Conservation (phyloP, 2,113 vertebrate genomes). For the Pagrus major region DNA sequence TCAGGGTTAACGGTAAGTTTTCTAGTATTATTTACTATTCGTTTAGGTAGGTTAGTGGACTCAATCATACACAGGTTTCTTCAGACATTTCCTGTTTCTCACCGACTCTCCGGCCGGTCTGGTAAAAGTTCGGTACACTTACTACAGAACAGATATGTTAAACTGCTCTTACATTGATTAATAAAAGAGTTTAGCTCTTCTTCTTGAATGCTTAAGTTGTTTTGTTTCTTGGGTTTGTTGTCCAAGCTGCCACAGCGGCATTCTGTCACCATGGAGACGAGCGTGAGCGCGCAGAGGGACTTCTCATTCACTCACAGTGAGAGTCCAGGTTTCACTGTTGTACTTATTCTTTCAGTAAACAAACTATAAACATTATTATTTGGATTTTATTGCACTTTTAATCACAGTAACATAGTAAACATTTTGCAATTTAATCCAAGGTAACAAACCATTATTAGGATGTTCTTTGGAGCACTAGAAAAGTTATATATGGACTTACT, state of each 20-base stretch:
- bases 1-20: conserved; percentile 41
- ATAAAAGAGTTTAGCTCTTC: background rate
- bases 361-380: background rate
- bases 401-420: background rate
- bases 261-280: conserved; percentile 78
- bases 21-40: background rate
- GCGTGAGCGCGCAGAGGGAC: conserved; percentile 71
- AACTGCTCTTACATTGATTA: background rate
- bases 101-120: background rate
- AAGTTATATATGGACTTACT: background rate
- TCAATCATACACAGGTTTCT: background rate
- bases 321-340: background rate
- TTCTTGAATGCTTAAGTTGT: background rate
- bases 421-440: background rate
- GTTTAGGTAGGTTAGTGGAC: background rate
- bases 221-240: conserved; percentile 63
- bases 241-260: conserved; percentile 26
- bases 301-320: background rate
- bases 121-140: background rate
- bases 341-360: background rate
- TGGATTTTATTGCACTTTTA: background rate
- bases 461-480: background rate
- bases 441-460: background rate
- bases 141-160: background rate
- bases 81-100: background rate